These are phyloP conservation scores for Loriculus beryllinus DNA, from an alignment of 2,797 vertebrate genomes.

Conservation along the genomic window DNA sequence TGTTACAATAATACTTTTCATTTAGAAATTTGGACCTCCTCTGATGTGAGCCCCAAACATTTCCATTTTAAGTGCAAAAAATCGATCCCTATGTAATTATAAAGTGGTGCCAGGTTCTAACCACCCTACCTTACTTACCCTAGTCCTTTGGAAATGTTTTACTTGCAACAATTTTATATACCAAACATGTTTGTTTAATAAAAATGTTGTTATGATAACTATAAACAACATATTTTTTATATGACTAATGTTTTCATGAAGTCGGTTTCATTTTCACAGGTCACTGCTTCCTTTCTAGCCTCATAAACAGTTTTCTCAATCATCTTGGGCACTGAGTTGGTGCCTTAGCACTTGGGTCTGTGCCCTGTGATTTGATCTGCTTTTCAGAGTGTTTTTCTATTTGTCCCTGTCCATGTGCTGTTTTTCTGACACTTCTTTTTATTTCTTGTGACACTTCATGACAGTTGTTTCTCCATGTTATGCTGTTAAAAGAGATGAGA, in stretches of 20 bases:
- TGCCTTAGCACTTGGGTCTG: background rate
- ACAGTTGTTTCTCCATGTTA: conserved; percentile 6
- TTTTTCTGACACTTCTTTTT: conserved; percentile 45
- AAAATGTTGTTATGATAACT: conserved; percentile 71
- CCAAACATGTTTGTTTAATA: conserved; percentile 71
- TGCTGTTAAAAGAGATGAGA: conserved; percentile 34
- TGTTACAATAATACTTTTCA: conserved; percentile 69
- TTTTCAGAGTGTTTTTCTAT: background rate
- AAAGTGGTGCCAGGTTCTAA: conserved; percentile 51
- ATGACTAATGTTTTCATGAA: conserved; percentile 66
- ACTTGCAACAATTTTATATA: conserved; percentile 41
- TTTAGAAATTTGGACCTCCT: conserved; percentile 54
- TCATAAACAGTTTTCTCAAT: conserved; percentile 43
- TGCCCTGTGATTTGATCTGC: background rate
- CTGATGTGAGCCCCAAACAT: conserved; percentile 40
- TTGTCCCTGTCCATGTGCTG: conserved; percentile 15
- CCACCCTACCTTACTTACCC: conserved; percentile 64
- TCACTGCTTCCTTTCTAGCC: conserved; percentile 52
- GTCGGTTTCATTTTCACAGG: conserved; percentile 69
- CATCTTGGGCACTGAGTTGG: background rate
- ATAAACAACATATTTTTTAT: conserved; percentile 73
- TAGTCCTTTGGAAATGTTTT: conserved; percentile 47
- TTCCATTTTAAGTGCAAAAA: conserved; percentile 67
- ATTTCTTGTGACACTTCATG: conserved; percentile 6
- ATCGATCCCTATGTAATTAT: conserved; percentile 55